A percentile compares a stretch with the other conserved stretches of the same genome.
Conservation (phyloP, 2,797 vertebrate genomes). For the Lemur catta region DNA sequence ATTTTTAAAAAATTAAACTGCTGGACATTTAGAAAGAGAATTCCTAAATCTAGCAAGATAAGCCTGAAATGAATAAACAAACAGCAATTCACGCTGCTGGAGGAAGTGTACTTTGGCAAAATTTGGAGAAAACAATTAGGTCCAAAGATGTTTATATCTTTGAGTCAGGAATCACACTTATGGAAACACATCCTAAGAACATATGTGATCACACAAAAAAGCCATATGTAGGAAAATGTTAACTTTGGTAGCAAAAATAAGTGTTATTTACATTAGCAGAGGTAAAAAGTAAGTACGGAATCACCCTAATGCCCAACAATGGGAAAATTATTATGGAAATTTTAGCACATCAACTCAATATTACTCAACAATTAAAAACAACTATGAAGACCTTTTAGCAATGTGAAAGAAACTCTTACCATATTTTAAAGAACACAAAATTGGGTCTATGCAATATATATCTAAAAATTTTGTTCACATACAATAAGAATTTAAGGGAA, state of each 20-base stretch:
- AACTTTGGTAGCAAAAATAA: neutral
- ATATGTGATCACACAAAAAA: neutral
- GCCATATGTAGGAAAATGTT: neutral
- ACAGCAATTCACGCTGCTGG: neutral
- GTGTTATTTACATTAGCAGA: neutral
- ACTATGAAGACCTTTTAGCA: neutral
- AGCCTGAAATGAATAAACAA: neutral
- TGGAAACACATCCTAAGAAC: neutral
- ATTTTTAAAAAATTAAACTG: neutral
- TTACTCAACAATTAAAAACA: slow-evolving; percentile 8
- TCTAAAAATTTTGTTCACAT: neutral
- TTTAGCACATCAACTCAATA: neutral
- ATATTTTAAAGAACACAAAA: neutral
- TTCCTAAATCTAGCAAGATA: neutral
- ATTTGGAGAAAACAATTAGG: neutral
- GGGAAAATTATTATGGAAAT: neutral
- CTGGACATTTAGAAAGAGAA: neutral
- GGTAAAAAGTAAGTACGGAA: neutral
- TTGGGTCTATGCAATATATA: neutral
- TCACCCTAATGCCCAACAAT: neutral
- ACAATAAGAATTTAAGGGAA: neutral
- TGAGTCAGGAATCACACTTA: neutral
- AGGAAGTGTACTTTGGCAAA: neutral
- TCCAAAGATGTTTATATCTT: neutral
- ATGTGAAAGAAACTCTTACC: neutral